phyloP scores from a whole-genome alignment of 2,113 vertebrate species.

The Pitta sordida region DNA sequence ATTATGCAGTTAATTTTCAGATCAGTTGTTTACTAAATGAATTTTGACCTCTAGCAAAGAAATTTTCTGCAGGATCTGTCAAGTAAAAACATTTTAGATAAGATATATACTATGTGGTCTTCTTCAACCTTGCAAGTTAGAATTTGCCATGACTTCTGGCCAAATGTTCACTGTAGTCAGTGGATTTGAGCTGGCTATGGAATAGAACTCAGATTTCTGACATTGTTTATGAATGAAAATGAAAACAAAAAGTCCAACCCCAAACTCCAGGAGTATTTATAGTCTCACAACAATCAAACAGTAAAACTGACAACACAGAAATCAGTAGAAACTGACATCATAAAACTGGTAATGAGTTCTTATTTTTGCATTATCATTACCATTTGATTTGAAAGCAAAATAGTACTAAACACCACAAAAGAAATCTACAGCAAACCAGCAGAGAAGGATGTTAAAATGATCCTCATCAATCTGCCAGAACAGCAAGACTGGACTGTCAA shows the following conservation, averaged over 20 bases:
- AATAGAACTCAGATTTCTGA: not conserved
- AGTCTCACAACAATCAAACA: not conserved
- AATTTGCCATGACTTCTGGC: not conserved
- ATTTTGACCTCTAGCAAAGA: not conserved
- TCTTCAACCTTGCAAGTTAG: not conserved
- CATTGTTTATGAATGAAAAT: not conserved
- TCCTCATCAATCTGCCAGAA: not conserved
- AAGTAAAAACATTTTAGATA: not conserved
- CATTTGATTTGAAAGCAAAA: not conserved
- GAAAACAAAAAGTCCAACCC: not conserved
- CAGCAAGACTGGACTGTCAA: not conserved
- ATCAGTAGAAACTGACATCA: not conserved
- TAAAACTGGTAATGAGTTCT: not conserved
- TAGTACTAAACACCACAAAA: not conserved
- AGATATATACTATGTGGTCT: not conserved
- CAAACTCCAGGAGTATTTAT: not conserved
- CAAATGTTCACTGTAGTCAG: not conserved
- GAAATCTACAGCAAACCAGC: not conserved
- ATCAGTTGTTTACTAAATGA: not conserved
- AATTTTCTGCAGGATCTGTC: not conserved
- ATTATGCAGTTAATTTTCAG: not conserved
- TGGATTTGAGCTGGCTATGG: not conserved
- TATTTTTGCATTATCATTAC: not conserved
- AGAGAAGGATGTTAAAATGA: not conserved
- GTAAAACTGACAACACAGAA: not conserved